phyloP scores from a whole-genome alignment of 2,113 vertebrate genomes.

The Rhinopomastus cyanomelas region DNA sequence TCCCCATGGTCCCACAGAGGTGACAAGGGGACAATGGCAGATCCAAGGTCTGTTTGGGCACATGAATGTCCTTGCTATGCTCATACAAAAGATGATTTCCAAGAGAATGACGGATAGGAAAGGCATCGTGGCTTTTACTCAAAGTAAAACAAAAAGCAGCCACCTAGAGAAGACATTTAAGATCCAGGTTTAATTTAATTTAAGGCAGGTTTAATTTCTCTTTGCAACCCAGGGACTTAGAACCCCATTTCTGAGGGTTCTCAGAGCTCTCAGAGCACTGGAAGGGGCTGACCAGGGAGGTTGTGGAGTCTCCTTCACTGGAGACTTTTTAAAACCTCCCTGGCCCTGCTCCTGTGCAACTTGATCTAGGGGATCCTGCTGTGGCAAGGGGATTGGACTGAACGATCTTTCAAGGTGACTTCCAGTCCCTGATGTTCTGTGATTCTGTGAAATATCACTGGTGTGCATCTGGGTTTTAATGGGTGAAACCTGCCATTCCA shows the following conservation, averaged over 20 bases:
- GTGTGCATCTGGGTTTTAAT: background rate
- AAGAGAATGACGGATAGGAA: background rate
- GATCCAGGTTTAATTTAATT: no score
- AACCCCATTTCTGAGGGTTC: background rate
- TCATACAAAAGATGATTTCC: rapidly evolving
- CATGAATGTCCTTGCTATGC: background rate
- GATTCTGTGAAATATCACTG: no score
- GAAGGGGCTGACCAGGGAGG: no score
- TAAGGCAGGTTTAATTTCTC: background rate
- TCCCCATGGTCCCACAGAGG: background rate
- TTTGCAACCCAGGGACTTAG: background rate
- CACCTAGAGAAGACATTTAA: background rate
- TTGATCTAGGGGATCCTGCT: no score
- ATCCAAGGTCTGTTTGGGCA: no score
- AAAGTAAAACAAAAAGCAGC: background rate
- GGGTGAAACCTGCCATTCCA: background rate
- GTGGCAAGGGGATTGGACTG: no score
- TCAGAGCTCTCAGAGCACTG: background rate
- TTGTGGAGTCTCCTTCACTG: no score
- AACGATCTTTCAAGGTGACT: no score
- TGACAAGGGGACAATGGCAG: background rate
- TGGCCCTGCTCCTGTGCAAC: no score
- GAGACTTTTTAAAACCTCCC: no score
- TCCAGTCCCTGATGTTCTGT: no score
- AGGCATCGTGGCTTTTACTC: background rate